These are phyloP conservation scores for Gari tellinella DNA, from an alignment of 2,888 invertebrate genomes.

Conservation along the genomic window DNA sequence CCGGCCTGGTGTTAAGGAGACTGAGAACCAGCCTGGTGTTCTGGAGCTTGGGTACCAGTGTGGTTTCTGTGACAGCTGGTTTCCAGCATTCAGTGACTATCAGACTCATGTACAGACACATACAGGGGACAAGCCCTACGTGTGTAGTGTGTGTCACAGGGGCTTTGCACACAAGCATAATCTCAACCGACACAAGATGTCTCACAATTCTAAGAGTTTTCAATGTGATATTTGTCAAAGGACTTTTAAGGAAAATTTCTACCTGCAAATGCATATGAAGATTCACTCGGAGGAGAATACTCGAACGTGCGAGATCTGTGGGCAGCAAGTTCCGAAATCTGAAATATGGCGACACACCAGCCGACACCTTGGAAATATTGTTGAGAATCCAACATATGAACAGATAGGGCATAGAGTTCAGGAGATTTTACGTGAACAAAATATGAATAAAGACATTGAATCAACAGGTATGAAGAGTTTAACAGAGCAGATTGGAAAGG, in stretches of 20 bases:
- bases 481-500: too few species aligned
- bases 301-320: constrained; percentile 46
- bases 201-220: constrained; percentile 37
- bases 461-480: background rate
- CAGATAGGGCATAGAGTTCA: constrained; percentile 45
- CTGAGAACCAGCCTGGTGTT: too few species aligned
- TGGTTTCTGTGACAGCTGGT: too few species aligned
- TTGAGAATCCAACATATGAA: constrained; percentile 46
- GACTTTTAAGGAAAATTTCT: constrained; percentile 44
- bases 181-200: constrained; percentile 49
- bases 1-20: too few species aligned
- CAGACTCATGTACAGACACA: background rate
- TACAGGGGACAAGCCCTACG: constrained; percentile 17
- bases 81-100: too few species aligned
- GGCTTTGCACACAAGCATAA: constrained; percentile 46
- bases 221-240: constrained; percentile 35
- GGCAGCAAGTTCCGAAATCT: constrained; percentile 26
- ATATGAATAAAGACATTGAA: background rate
- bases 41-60: too few species aligned
- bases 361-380: constrained; percentile 30
- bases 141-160: constrained; percentile 29
- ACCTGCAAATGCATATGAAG: constrained; percentile 56
- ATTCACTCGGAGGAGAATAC: constrained; percentile 28
- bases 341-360: constrained; percentile 35
- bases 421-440: constrained; percentile 39